Base-by-base conservation (phyloP, 2,113 vertebrate genomes). In the Lates calcarifer region DNA sequence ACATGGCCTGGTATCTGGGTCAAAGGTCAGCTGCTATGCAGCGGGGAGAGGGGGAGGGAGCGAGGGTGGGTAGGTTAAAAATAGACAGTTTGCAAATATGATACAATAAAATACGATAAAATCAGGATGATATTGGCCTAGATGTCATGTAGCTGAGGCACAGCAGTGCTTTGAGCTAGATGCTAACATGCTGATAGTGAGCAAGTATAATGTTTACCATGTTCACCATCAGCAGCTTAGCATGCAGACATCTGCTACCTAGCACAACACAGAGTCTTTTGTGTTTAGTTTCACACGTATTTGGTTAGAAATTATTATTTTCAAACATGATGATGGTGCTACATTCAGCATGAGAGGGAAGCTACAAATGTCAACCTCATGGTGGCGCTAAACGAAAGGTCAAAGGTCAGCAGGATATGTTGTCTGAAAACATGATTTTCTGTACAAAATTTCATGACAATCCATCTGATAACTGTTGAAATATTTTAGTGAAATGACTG, bases 11-110 rank as follows among this genome's bases (percentile, higher is more conserved):
- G 49, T 26, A 86, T 87, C n/a, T 86, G 77, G 88, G 83, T 90
- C 90, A 89, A 74, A 90, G 91, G 85, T 87, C 55, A 49, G 22
- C 49, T 18, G 74, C 68, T 69, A 43, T 65, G 74, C 74, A 56
- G 49, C 0, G n/a, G 22, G 26, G 28, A 28, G 70, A 58, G 55
- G 43, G 11, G 20, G 9, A 26, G 13, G 6, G 31, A 0, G 8
- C 0, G 68, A 0, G 41, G 0, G n/a, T 6, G 22, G 17, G 49
- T 3, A 8, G 22, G 55, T 18, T 75, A 22, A 28, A 77, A 87
- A 81, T 55, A 77, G 71, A 55, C 37, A 14, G 74, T 15, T 22
- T 53, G 33, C 24, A 60, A n/a, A n/a, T n/a, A n/a, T n/a, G 26
- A 51, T 31, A 66, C 41, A 31, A 31, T 45, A 33, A 29, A 55